Evolutionary conservation across 1,140 invertebrate species (phyloP).

Genomic region (Trichogramma pretiosum): DNA sequence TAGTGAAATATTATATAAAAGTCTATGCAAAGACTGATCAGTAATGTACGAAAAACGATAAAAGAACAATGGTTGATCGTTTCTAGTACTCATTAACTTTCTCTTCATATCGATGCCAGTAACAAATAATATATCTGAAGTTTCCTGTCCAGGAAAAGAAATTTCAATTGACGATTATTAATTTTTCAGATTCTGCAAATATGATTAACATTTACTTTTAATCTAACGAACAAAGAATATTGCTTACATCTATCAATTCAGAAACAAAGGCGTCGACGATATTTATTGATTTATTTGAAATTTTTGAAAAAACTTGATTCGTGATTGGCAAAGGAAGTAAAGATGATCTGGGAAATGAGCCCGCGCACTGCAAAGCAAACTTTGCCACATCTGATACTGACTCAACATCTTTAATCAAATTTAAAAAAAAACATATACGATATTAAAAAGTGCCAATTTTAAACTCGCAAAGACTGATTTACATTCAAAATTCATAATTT

Average conservation of each 20-base stretch:
- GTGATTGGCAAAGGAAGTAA: neutral
- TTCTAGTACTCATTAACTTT: conserved; percentile 3
- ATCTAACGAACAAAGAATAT: neutral
- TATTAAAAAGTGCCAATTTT: too few species aligned
- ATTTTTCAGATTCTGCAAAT: neutral
- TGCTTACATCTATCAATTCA: conserved; percentile 1
- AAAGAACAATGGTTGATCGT: conserved; percentile 17
- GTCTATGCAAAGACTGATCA: conserved; percentile 13
- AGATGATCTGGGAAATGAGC: neutral
- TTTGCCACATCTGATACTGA: neutral
- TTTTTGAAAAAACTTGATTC: neutral
- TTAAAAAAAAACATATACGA: neutral
- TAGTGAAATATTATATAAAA: conserved; percentile 2
- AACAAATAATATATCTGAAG: conserved; percentile 6
- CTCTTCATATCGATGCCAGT: conserved; percentile 18
- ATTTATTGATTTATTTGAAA: neutral
- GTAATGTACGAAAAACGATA: conserved; percentile 21
- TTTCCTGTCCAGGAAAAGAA: conserved; percentile 1
- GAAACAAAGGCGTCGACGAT: neutral
- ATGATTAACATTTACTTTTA: neutral
- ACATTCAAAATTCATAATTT: too few species aligned
- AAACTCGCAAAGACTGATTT: too few species aligned
- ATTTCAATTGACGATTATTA: neutral
- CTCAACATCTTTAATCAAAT: neutral
- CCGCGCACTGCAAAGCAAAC: neutral